A percentile compares a stretch with the other conserved stretches of the same genome.
phyloP scores from a whole-genome alignment of 2,797 vertebrate genomes.

The Xerus rutilus region DNA sequence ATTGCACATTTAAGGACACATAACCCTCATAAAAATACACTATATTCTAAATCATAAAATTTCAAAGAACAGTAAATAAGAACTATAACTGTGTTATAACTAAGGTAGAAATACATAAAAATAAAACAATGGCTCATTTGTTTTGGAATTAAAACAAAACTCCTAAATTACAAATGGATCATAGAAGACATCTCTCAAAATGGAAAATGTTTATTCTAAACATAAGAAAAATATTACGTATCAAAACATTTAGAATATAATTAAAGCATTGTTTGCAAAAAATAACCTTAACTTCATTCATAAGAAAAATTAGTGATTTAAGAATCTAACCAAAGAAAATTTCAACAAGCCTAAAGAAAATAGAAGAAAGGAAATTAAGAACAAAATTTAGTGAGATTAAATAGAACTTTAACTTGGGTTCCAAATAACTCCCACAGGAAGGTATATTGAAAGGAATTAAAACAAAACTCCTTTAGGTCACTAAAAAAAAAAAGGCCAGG shows the following conservation, averaged over 20 bases:
- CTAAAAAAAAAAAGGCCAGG: background rate
- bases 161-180: background rate
- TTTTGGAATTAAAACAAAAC: background rate
- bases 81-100: background rate
- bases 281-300: background rate
- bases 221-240: background rate
- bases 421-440: background rate
- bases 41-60: background rate
- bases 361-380: background rate
- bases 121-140: background rate
- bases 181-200: slow-evolving; percentile 9
- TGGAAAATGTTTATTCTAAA: background rate
- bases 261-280: background rate
- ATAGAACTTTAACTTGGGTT: background rate
- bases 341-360: background rate
- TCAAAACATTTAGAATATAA: background rate
- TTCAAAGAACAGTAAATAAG: background rate
- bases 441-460: background rate
- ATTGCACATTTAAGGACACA: background rate
- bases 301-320: background rate
- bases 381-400: slow-evolving; percentile 25
- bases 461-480: too few species aligned
- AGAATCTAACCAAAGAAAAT: background rate
- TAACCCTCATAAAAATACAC: background rate
- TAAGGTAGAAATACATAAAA: slow-evolving; percentile 3